Evolutionary conservation across 1,140 invertebrate genomes (phyloP).

Genomic region (Sycophaga agraensis): DNA sequence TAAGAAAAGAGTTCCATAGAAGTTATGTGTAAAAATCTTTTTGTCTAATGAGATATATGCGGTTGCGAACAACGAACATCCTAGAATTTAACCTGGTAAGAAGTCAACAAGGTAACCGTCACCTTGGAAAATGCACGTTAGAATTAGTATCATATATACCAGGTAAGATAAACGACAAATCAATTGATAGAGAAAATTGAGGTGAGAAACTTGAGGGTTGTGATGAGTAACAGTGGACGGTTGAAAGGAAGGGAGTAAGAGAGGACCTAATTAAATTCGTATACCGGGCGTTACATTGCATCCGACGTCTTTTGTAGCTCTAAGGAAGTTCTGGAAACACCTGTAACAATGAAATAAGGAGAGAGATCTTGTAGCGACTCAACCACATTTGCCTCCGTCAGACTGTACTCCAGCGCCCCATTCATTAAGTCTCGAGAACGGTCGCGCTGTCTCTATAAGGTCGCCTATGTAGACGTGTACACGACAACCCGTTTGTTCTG

Average conservation of each 20-base stretch:
- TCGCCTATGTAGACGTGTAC: conserved; percentile 40
- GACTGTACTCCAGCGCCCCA: conserved; percentile 20
- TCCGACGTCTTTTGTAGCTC: conserved; percentile 15
- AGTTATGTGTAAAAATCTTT: no score
- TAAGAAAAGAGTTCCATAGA: no score
- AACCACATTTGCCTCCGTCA: conserved; percentile 29
- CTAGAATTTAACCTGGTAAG: no score
- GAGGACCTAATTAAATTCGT: conserved; percentile 11
- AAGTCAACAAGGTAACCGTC: no score
- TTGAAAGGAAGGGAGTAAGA: no score
- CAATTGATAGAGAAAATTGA: no score
- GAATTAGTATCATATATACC: no score
- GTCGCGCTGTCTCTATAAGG: conserved; percentile 38
- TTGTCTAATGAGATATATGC: no score
- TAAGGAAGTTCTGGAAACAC: conserved; percentile 15
- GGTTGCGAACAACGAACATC: no score
- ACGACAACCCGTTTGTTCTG: conserved; percentile 46
- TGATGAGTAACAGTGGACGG: no score
- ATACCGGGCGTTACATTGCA: conserved; percentile 1
- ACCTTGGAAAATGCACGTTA: no score
- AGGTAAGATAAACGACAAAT: no score
- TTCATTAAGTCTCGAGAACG: conserved; percentile 45
- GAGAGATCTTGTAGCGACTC: conserved; percentile 34
- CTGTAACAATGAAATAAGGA: conserved; percentile 30
- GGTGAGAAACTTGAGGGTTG: background rate